Percentiles rank a stretch among this genome's conserved stretches.
Evolutionary conservation across 2,797 vertebrate species (phyloP).

Genomic region (Antrozous pallidus): DNA sequence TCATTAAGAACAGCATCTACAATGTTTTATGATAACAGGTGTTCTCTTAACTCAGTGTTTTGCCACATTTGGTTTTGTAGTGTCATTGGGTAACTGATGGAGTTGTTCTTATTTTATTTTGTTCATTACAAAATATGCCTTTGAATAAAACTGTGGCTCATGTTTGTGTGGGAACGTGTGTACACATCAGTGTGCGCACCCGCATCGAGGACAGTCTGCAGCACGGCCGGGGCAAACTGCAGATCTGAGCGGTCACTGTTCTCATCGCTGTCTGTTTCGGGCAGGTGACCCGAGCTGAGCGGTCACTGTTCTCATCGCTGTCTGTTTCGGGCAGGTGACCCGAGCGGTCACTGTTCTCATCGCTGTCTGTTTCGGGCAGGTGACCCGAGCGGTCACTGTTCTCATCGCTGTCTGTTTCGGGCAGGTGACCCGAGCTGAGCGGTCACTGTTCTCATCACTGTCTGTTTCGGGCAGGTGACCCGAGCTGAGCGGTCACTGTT

Average conservation of each 20-base stretch:
- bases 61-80: not conserved
- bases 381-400: slow-evolving; percentile 77
- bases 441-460: not conserved
- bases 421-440: slow-evolving; percentile 89
- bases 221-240: accelerated
- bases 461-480: slow-evolving; percentile 88
- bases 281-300: slow-evolving; percentile 89
- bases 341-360: not conserved
- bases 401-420: not conserved
- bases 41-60: not conserved
- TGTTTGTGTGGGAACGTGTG: accelerated
- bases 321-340: slow-evolving; percentile 87
- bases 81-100: not conserved
- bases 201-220: accelerated
- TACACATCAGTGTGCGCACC: accelerated
- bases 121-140: not conserved
- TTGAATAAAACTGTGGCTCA: not conserved
- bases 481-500: not conserved
- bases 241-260: not conserved
- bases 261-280: not conserved
- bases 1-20: not conserved
- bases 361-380: slow-evolving; percentile 81
- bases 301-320: not conserved
- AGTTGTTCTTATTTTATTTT: not conserved
- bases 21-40: not conserved